Evolutionary conservation across 2,888 invertebrate genomes (phyloP).

Genomic region (Achlya flavicornis): DNA sequence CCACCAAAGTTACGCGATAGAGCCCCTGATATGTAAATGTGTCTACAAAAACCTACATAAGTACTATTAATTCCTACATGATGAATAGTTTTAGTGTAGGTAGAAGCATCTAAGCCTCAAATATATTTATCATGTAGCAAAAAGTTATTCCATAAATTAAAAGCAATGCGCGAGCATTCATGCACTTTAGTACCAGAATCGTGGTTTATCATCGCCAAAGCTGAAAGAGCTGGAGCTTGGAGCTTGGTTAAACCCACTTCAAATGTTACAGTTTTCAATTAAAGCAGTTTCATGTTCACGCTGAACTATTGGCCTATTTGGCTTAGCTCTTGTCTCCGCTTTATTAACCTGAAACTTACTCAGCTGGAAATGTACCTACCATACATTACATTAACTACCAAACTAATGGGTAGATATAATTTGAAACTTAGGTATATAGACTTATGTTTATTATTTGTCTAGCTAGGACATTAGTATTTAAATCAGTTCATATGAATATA

Average conservation of each 20-base stretch:
- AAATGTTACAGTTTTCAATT: constrained; percentile 7
- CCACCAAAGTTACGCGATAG: too few species aligned
- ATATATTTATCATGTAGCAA: too few species aligned
- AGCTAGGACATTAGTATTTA: background rate
- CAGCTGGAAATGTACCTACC: background rate
- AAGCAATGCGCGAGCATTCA: too few species aligned
- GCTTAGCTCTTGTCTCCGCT: background rate
- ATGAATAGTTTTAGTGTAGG: too few species aligned
- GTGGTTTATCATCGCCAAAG: background rate
- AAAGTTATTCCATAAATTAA: too few species aligned
- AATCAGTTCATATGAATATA: constrained; percentile 3
- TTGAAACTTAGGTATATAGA: background rate
- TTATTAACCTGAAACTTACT: background rate
- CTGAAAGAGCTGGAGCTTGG: background rate
- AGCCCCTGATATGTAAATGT: too few species aligned
- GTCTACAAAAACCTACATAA: too few species aligned
- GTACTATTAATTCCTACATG: too few species aligned
- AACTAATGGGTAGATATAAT: background rate
- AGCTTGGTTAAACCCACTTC: background rate
- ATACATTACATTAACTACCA: too few species aligned
- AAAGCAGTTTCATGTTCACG: constrained; percentile 6
- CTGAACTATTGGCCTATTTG: constrained; percentile 1
- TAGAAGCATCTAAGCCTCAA: too few species aligned
- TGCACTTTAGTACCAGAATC: background rate
- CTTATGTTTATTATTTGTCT: too few species aligned